These are phyloP conservation scores for Sericinus montela DNA, from an alignment of 2,888 invertebrate genomes.

Conservation along the genomic window DNA sequence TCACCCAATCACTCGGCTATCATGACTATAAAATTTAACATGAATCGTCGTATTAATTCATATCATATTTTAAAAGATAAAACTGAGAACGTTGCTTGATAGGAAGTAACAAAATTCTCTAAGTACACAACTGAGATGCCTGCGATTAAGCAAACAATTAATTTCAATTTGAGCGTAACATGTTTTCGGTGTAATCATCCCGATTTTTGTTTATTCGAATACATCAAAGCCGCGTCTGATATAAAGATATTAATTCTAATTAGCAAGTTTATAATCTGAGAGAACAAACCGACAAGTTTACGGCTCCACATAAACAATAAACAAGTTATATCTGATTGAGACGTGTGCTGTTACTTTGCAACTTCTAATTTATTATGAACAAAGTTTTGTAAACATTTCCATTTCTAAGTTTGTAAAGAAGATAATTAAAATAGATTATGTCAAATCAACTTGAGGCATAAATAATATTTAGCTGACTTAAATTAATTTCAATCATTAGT, in stretches of 20 bases:
- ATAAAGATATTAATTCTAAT: constrained; percentile 19
- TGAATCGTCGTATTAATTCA: background rate
- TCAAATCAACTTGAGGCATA: background rate
- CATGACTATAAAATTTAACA: no score
- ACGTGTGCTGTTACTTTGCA: constrained; percentile 8
- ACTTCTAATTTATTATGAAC: constrained; percentile 7
- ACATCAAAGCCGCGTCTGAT: constrained; percentile 14
- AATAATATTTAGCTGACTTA: background rate
- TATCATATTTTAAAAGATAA: no score
- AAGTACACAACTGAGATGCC: background rate
- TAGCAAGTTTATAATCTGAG: constrained; percentile 10
- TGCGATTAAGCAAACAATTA: constrained; percentile 1
- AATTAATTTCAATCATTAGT: no score
- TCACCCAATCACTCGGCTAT: no score
- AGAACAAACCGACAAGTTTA: constrained; percentile 7
- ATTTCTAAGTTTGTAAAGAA: constrained; percentile 1
- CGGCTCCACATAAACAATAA: background rate
- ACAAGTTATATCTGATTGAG: background rate
- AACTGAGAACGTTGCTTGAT: no score
- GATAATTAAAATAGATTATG: constrained; percentile 16
- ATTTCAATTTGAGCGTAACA: constrained; percentile 8
- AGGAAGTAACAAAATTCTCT: no score
- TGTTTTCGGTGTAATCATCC: constrained; percentile 6
- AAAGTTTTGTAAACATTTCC: background rate
- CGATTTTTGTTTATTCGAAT: constrained; percentile 23